phyloP scores from a whole-genome alignment of 2,888 invertebrate species.

The Conchocele bisecta region DNA sequence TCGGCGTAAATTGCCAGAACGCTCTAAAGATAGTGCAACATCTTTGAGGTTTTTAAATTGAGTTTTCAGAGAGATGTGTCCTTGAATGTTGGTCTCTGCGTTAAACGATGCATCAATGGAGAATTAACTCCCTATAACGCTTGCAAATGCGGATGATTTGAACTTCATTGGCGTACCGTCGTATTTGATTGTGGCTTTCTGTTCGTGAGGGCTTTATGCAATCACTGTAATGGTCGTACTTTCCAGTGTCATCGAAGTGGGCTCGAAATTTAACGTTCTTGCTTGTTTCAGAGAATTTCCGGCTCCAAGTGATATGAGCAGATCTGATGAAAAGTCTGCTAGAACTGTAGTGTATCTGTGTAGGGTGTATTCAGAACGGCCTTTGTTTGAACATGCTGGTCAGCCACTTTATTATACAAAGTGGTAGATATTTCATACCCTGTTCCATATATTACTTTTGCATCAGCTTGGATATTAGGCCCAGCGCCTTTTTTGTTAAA shows the following conservation, averaged over 20 bases:
- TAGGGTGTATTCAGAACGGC: constrained; percentile 36
- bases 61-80: constrained; percentile 25
- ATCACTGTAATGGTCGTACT: constrained; percentile 20
- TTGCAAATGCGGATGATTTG: constrained; percentile 22
- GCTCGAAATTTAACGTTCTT: constrained; percentile 15
- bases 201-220: constrained; percentile 32
- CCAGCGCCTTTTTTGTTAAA: constrained; percentile 9
- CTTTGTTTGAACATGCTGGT: constrained; percentile 24
- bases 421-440: constrained; percentile 29
- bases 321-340: constrained; percentile 17
- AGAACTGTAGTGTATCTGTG: constrained; percentile 27
- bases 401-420: constrained; percentile 23
- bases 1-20: constrained; percentile 24
- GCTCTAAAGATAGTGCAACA: constrained; percentile 24
- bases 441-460: constrained; percentile 16
- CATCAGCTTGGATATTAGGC: constrained; percentile 11
- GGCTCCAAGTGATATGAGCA: constrained; percentile 16
- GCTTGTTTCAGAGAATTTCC: constrained; percentile 8
- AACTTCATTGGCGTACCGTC: constrained; percentile 21
- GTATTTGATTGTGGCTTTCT: constrained; percentile 14
- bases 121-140: constrained; percentile 27
- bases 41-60: constrained; percentile 21
- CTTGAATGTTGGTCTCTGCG: constrained; percentile 13
- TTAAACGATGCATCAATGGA: constrained; percentile 31
- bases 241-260: constrained; percentile 14